A percentile compares a stretch with the other conserved stretches of the same genome.
These are phyloP conservation scores for Cremastinae sp. DNA, from an alignment of 2,888 invertebrate species.

Conservation along the genomic window DNA sequence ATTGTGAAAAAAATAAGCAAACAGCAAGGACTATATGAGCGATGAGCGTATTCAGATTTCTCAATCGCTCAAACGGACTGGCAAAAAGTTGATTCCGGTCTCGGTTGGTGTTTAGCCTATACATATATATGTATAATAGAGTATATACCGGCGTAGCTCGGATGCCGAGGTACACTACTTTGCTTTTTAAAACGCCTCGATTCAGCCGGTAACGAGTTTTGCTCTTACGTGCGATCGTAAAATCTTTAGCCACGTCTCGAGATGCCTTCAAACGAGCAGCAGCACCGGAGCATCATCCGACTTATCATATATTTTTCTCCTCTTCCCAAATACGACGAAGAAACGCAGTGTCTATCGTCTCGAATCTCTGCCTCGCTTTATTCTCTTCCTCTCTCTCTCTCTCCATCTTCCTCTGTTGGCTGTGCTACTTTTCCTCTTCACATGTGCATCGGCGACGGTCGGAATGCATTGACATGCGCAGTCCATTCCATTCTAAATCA, in stretches of 20 bases:
- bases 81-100: too few species aligned
- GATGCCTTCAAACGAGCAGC: conserved; percentile 29
- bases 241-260: conserved; percentile 34
- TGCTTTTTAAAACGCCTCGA: conserved; percentile 34
- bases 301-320: conserved; percentile 53
- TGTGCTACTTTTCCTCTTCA: conserved; percentile 15
- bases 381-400: conserved; percentile 39
- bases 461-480: conserved; percentile 25
- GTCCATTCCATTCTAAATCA: not conserved
- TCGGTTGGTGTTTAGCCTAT: too few species aligned
- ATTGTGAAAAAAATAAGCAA: too few species aligned
- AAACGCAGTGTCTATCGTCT: conserved; percentile 48
- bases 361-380: conserved; percentile 33
- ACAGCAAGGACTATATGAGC: too few species aligned
- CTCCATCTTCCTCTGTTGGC: conserved; percentile 33
- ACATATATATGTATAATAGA: too few species aligned
- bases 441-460: conserved; percentile 30
- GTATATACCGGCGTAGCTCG: too few species aligned
- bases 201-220: conserved; percentile 45
- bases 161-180: too few species aligned
- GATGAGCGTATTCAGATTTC: too few species aligned
- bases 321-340: conserved; percentile 35
- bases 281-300: conserved; percentile 53
- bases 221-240: conserved; percentile 48
- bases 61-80: too few species aligned